These are phyloP conservation scores for Rhamphomyia laevipes DNA, from an alignment of 2,888 invertebrate genomes.

Conservation along the genomic window DNA sequence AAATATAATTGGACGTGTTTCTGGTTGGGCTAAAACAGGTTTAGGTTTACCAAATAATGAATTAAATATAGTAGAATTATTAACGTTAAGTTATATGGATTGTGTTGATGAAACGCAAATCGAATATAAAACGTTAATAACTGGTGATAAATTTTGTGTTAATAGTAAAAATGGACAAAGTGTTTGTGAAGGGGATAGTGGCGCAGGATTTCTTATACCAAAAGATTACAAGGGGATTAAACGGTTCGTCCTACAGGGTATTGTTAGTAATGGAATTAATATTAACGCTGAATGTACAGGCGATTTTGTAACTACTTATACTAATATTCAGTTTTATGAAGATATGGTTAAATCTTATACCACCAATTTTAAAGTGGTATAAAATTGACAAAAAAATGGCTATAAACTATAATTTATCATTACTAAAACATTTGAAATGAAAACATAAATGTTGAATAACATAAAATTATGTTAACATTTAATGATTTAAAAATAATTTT, in stretches of 20 bases:
- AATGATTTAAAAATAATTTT: no score
- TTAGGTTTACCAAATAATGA: constrained; percentile 9
- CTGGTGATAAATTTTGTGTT: no score
- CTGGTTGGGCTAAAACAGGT: constrained; percentile 20
- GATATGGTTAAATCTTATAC: no score
- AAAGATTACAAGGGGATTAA: not conserved
- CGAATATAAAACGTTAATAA: constrained; percentile 11
- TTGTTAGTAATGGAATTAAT: constrained; percentile 18
- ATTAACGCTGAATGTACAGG: not conserved
- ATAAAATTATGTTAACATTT: no score
- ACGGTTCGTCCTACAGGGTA: constrained; percentile 20
- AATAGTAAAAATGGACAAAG: constrained; percentile 14
- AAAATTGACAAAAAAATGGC: no score
- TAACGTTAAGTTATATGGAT: constrained; percentile 13
- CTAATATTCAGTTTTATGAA: constrained; percentile 17
- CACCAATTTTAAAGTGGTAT: no score
- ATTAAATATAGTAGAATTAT: constrained; percentile 15
- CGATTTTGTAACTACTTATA: constrained; percentile 11
- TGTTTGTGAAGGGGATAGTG: constrained; percentile 25
- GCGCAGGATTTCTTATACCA: constrained; percentile 20
- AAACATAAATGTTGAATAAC: no score
- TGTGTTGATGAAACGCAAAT: constrained; percentile 15
- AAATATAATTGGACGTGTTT: constrained; percentile 12
- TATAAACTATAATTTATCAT: no score
- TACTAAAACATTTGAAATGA: no score